A percentile compares a stretch with the other conserved stretches of the same genome.
phyloP scores from a whole-genome alignment of 2,113 vertebrate genomes.

The Sinocyclocheilus grahami region DNA sequence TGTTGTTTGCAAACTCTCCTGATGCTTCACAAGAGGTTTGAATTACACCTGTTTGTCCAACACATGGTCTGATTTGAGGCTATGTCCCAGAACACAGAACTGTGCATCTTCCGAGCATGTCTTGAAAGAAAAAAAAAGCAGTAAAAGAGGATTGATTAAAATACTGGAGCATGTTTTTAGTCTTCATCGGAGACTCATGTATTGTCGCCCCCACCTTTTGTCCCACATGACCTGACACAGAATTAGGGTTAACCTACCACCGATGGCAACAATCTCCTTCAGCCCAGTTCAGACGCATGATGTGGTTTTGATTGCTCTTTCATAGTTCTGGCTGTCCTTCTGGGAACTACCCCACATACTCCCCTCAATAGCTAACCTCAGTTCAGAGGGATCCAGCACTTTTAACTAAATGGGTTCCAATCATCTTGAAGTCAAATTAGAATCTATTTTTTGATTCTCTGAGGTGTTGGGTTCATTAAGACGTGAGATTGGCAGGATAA shows the following conservation, averaged over 20 bases:
- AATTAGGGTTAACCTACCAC: constrained; percentile 83
- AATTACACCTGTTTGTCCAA: neutral
- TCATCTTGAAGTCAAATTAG: constrained; percentile 97
- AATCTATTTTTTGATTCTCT: constrained; percentile 99
- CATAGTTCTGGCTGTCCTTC: constrained; percentile 81
- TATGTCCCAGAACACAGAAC: neutral
- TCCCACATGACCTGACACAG: constrained; percentile 77
- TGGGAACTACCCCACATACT: constrained; percentile 97
- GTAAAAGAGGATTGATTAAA: neutral
- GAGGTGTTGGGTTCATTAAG: constrained; percentile 99
- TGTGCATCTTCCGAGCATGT: neutral
- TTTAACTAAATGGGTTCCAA: constrained; percentile 96
- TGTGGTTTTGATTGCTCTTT: constrained; percentile 81
- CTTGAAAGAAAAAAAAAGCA: neutral
- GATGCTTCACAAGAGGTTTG: neutral
- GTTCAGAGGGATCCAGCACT: constrained; percentile 96
- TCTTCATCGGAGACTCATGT: neutral
- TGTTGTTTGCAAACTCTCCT: neutral
- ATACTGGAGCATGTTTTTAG: neutral
- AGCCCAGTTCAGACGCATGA: constrained; percentile 86
- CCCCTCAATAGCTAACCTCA: constrained; percentile 93
- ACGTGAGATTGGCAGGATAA: constrained; percentile 96
- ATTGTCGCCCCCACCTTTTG: neutral
- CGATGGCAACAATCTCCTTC: constrained; percentile 83
- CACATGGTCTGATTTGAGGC: neutral